phyloP scores from a whole-genome alignment of 2,888 invertebrate species.

The Acanthococcus lagerstroemiae region DNA sequence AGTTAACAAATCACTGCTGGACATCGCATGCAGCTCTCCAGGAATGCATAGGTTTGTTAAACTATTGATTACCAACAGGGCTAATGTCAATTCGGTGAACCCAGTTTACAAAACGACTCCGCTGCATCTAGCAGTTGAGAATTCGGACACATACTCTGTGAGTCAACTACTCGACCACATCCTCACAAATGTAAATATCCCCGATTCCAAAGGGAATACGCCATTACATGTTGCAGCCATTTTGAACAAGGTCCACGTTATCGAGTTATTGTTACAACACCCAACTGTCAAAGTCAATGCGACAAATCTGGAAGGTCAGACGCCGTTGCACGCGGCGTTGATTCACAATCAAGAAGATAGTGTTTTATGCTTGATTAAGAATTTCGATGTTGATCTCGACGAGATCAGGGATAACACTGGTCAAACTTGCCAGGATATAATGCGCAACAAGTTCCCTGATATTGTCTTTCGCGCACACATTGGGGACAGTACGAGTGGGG shows the following conservation, averaged over 20 bases:
- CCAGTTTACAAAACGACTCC: conserved; percentile 51
- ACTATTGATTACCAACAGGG: conserved; percentile 51
- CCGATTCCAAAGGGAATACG: conserved; percentile 46
- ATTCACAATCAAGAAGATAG: conserved; percentile 46
- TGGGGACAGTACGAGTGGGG: conserved; percentile 7
- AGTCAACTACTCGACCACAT: conserved; percentile 41
- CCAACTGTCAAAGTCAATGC: conserved; percentile 40
- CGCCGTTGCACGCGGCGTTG: conserved; percentile 42
- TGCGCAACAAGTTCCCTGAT: conserved; percentile 49
- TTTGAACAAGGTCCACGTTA: conserved; percentile 41
- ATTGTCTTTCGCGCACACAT: conserved; percentile 36
- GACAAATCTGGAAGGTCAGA: conserved; percentile 39
- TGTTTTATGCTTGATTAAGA: conserved; percentile 48
- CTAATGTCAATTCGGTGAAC: conserved; percentile 51
- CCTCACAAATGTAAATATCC: conserved; percentile 46
- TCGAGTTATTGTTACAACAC: conserved; percentile 39
- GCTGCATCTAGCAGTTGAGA: conserved; percentile 54
- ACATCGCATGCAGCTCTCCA: conserved; percentile 45
- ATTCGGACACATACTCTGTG: conserved; percentile 46
- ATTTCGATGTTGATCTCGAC: conserved; percentile 52
- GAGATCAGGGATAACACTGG: conserved; percentile 47
- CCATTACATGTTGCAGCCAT: conserved; percentile 48
- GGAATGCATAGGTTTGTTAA: conserved; percentile 46
- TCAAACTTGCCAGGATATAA: conserved; percentile 49
- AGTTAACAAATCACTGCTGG: conserved; percentile 51